Base-by-base conservation (phyloP, 2,113 vertebrate species). In the Megaceryle torquata region DNA sequence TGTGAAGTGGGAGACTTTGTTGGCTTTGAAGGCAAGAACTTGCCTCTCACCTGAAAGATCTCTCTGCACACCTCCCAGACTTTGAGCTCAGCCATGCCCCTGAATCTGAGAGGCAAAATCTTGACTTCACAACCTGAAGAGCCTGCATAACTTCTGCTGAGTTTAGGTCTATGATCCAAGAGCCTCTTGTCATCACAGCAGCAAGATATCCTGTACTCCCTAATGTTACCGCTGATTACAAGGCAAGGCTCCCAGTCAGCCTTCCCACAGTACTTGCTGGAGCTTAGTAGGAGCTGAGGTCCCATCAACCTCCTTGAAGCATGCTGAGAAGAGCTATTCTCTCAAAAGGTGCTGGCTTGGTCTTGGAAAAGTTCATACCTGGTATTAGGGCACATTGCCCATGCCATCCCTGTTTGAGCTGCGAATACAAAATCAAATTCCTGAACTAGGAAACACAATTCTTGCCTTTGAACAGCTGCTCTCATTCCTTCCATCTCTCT, bases 261-360 rank as follows among this genome's bases (percentile, higher is more conserved):
- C 10, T n/a, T 71, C 37, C 48, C 2, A 4, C 67, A 80, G n/a
- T 3, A 4, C 14, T 53, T 51, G 9, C 0, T 1, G 29, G 46
- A 89, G 26, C 35, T 46, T 24, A 56, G 33, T 21, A 48, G 28
- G 21, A 84, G 43, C 53, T 48, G 59, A 77, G 46, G 10, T 70
- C 56, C 15, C 56, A 75, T 6, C 1, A 2, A 87, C 20, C 31
- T 79, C 28, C 57, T 21, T 6, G 9, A 39, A 67, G 43, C 15
- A 79, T 21, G 39, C 26, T 4, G 4, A 63, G 14, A 35, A 43
- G 70, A 82, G 9, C 8, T 63, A 6, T 28, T 60, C n/a, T 75
- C 25, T 25, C 33, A 63, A 44, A 79, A 89, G 24, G 4, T 22
- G 35, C 11, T 65, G 21, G 26, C 18, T 57, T 70, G 20, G 63